phyloP scores from a whole-genome alignment of 2,113 vertebrate species.

The Sphyrna mokarran region DNA sequence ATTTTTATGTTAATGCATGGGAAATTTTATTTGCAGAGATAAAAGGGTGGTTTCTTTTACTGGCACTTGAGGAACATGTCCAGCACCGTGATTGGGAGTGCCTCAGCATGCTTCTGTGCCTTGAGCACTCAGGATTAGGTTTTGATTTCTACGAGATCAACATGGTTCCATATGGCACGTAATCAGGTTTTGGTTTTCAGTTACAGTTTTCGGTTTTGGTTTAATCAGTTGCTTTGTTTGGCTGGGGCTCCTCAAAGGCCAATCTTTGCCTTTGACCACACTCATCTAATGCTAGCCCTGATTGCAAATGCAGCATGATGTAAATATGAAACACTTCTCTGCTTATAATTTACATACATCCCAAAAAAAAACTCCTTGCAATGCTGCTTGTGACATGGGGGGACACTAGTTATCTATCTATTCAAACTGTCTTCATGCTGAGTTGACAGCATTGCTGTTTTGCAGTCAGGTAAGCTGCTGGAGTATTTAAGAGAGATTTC shows the following conservation, averaged over 20 bases:
- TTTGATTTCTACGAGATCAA: not conserved
- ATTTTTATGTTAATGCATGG: not conserved
- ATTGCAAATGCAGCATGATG: not conserved
- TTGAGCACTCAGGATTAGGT: not conserved
- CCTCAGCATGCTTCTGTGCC: not conserved
- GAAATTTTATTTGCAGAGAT: not conserved
- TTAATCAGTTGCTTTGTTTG: not conserved
- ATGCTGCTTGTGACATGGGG: too few relatives aligned
- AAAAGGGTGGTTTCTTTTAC: not conserved
- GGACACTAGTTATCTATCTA: not conserved
- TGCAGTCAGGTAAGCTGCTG: not conserved
- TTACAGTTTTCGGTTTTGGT: not conserved
- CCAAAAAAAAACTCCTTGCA: not conserved
- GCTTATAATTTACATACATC: not conserved
- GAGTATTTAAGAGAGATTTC: not conserved
- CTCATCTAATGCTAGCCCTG: not conserved
- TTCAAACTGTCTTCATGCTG: not conserved
- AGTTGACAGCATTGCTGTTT: not conserved
- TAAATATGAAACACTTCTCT: not conserved
- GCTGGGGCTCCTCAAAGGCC: not conserved
- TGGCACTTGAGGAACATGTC: not conserved
- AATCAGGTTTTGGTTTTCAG: not conserved
- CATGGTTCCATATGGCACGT: not conserved
- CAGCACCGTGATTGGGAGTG: not conserved
- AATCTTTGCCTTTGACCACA: not conserved